phyloP scores from a whole-genome alignment of 2,113 vertebrate genomes.

The Pachyramphus minor region DNA sequence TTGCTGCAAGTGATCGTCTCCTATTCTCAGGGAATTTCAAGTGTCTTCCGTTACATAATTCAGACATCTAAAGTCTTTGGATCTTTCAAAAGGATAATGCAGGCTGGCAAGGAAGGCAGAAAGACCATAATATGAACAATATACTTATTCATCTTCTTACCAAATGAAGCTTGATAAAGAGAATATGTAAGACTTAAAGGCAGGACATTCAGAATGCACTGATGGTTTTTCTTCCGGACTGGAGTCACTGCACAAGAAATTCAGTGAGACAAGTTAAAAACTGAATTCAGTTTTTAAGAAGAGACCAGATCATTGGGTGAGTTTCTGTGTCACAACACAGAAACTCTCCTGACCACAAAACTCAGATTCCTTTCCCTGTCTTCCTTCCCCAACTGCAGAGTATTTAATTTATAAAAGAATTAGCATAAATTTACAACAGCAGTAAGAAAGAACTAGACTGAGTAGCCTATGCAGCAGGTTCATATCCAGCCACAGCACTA shows the following conservation, averaged over 20 bases:
- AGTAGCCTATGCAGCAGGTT: background rate
- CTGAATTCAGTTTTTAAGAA: too few species aligned
- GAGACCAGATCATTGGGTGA: background rate
- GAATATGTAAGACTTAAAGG: background rate
- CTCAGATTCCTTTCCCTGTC: background rate
- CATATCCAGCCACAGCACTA: background rate
- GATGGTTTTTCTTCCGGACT: background rate
- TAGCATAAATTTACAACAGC: background rate
- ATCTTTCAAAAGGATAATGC: background rate
- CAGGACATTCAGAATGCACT: background rate
- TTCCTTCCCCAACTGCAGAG: background rate
- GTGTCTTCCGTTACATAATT: background rate
- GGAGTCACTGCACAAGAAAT: background rate
- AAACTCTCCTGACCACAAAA: background rate
- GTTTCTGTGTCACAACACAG: background rate
- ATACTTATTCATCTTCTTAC: background rate
- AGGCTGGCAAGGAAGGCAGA: background rate
- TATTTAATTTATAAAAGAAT: background rate
- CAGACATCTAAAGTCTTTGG: background rate
- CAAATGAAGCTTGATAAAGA: background rate
- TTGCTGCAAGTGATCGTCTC: background rate
- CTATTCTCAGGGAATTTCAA: background rate
- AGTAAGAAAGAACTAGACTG: background rate
- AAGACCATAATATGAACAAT: background rate
- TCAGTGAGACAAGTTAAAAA: background rate